Evolutionary conservation across 1,140 invertebrate genomes (phyloP), one percentile per base, ranked within the genome.

Genomic region (Thaumetopoea pityocampa): DNA sequence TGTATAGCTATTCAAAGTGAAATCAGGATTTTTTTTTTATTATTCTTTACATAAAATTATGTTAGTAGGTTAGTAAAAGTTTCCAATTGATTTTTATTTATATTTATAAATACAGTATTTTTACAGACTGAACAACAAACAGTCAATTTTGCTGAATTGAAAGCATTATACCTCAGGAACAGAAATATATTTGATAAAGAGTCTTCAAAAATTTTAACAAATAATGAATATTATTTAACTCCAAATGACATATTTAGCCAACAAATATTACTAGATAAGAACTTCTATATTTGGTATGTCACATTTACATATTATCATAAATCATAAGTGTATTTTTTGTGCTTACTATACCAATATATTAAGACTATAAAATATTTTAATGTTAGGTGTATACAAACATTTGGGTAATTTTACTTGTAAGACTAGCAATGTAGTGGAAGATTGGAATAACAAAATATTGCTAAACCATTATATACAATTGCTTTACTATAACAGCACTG

Each of bases 121-220:
- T 74, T 78, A 34, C 56, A 82, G 74, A 78, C 67, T 44, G 52
- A 72, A 2, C 78, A 82, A 41, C 14, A 49, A 50, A 8, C 50
- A 24, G 49, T 82, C 7, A 46, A 53, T 33, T 8, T 76, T 14
- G 44, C 59, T 19, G n/a, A 15, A 23, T 28, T 82, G 8, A 67
- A 50, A 46, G 29, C 52, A 12, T 41, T 82, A 11, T 79, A 76
- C 38, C 10, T 45, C 8, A 64, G 47, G 44, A 63, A 78, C 40
- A 64, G 49, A 41, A 22, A 58, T 24, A 53, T 86, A 35, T 87
- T 90, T 76, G 69, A 89, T 48, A 68, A 68, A 42, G 87, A 91
- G 69, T 80, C 86, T 26, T 57, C 63, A 46, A 87, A 82, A 59
- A 64, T 91, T 46, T 66, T 73, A 41, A 85, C 87, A 9, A 88